A percentile compares a stretch with the other conserved stretches of the same genome.
Conservation (phyloP, 2,888 invertebrate species). For the Synanthedon andrenaeformis region DNA sequence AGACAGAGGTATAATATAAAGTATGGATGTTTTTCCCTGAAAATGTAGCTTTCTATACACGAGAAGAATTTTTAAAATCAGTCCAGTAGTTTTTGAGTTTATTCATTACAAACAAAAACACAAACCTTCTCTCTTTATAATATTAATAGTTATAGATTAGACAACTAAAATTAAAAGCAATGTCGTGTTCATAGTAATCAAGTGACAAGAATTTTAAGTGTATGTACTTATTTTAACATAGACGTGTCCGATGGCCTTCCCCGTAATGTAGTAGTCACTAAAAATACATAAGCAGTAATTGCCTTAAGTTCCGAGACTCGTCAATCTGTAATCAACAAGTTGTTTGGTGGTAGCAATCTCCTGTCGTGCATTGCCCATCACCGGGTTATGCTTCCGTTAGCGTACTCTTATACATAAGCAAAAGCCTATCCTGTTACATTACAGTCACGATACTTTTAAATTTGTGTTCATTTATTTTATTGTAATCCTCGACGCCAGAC, state of each 20-base stretch:
- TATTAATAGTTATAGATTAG: neutral
- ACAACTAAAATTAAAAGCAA: neutral
- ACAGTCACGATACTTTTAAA: neutral
- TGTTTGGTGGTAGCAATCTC: constrained; percentile 45
- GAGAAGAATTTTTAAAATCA: too few species aligned
- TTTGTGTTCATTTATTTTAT: too few species aligned
- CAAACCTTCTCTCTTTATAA: too few species aligned
- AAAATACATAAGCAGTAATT: constrained; percentile 32
- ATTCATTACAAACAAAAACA: too few species aligned
- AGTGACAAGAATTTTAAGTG: constrained; percentile 10
- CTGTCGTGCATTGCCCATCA: constrained; percentile 35
- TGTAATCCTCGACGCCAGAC: too few species aligned
- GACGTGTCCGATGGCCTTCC: constrained; percentile 22
- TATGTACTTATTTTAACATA: constrained; percentile 3
- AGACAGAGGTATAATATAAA: too few species aligned
- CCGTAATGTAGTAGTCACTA: constrained; percentile 18
- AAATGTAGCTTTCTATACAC: too few species aligned
- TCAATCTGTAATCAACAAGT: constrained; percentile 44
- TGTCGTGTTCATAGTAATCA: constrained; percentile 6
- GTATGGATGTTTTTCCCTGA: too few species aligned
- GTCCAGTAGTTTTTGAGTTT: too few species aligned
- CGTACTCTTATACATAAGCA: constrained; percentile 14
- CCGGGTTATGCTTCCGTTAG: constrained; percentile 35
- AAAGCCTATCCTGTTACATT: constrained; percentile 29
- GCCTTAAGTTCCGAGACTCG: constrained; percentile 41